Percentiles rank a stretch among this genome's conserved stretches.
phyloP scores from a whole-genome alignment of 2,113 vertebrate genomes.

The Tinamus guttatus region DNA sequence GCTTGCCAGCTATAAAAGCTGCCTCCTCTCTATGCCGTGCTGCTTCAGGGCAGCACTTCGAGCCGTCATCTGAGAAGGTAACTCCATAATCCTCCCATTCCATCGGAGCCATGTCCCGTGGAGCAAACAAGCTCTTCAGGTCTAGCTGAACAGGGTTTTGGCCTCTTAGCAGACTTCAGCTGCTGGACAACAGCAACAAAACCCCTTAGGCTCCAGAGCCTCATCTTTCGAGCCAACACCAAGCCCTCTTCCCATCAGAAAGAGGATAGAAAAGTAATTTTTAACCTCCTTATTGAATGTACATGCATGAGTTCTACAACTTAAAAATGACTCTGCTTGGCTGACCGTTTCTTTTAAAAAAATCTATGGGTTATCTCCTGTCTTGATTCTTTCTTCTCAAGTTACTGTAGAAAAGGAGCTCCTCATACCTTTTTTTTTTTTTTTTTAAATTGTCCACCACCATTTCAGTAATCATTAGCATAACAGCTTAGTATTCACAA shows the following conservation, averaged over 20 bases:
- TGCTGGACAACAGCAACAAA: not conserved
- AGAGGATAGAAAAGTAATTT: not conserved
- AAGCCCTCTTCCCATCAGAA: not conserved
- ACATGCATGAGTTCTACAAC: not conserved
- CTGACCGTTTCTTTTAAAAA: not conserved
- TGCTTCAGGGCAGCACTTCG: not conserved
- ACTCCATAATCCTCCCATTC: not conserved
- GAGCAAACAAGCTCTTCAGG: not conserved
- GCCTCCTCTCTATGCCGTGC: not conserved
- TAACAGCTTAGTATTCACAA: constrained; percentile 3
- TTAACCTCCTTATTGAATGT: not conserved
- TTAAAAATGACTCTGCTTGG: not conserved
- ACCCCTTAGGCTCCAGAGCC: not conserved
- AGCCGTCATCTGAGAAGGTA: not conserved
- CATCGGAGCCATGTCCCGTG: not conserved
- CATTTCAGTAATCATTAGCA: constrained; percentile 13
- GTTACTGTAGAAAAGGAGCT: not conserved
- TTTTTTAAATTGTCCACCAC: not conserved
- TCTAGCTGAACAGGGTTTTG: not conserved
- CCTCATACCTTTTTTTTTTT: not conserved
- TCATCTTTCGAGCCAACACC: not conserved
- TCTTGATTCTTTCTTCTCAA: not conserved
- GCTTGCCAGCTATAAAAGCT: not conserved
- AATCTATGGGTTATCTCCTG: not conserved
- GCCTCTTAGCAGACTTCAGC: not conserved